Percentiles rank a stretch among this genome's conserved stretches.
These are phyloP conservation scores for Moxostoma hubbsi DNA, from an alignment of 2,797 vertebrate genomes.

Conservation along the genomic window DNA sequence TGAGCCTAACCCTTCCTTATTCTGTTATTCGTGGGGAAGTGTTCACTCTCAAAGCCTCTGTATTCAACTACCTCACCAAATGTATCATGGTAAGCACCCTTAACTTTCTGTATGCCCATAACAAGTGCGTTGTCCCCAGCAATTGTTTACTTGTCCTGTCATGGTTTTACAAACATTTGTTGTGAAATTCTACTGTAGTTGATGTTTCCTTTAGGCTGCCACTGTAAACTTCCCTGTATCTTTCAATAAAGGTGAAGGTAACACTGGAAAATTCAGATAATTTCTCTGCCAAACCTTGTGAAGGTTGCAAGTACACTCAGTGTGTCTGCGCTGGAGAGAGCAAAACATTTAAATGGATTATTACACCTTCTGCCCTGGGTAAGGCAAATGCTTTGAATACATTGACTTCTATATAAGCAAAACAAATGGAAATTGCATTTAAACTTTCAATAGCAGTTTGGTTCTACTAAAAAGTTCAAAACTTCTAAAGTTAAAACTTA, in stretches of 20 bases:
- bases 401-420: conserved; percentile 43
- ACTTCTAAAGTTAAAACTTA: too few species aligned
- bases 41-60: conserved; percentile 82
- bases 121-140: not conserved
- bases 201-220: not conserved
- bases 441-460: not conserved
- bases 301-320: conserved; percentile 68
- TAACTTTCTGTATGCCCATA: not conserved
- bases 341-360: conserved; percentile 79
- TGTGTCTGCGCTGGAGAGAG: conserved; percentile 82
- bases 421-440: not conserved
- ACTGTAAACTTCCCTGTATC: not conserved
- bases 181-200: not conserved
- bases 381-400: conserved; percentile 45
- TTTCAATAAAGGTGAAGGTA: conserved; percentile 73
- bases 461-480: not conserved
- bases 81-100: conserved; percentile 82
- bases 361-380: conserved; percentile 79
- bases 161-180: not conserved
- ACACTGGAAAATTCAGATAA: conserved; percentile 69
- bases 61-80: conserved; percentile 81
- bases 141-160: not conserved
- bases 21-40: conserved; percentile 85
- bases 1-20: conserved; percentile 85
- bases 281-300: conserved; percentile 66